These are phyloP conservation scores for Pao palembangensis DNA, from an alignment of 2,113 vertebrate species.

Conservation along the genomic window DNA sequence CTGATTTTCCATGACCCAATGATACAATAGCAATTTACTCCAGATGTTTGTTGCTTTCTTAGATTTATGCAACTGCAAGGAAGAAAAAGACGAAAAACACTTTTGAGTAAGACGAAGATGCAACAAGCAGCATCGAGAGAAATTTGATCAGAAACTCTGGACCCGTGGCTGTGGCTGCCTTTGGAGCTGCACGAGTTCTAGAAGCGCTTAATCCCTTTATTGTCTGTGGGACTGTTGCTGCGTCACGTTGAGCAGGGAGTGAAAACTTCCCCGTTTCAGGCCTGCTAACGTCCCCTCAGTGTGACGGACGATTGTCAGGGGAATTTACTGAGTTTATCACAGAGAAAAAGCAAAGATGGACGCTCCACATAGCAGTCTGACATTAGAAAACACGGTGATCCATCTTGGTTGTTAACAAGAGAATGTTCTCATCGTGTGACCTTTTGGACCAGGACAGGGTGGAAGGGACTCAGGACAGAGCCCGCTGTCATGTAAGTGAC, in stretches of 20 bases:
- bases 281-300: background rate
- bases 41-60: slow-evolving; percentile 19
- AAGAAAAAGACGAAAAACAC: background rate
- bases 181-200: background rate
- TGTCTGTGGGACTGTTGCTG: background rate
- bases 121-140: background rate
- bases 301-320: no score
- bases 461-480: no score
- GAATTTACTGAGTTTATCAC: no score
- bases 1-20: slow-evolving; percentile 36
- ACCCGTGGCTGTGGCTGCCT: background rate
- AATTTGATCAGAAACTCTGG: background rate
- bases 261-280: background rate
- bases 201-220: background rate
- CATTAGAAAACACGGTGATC: no score
- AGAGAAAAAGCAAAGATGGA: no score
- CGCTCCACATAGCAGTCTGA: no score
- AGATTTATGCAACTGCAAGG: slow-evolving; percentile 7
- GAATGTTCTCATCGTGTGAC: no score
- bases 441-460: no score
- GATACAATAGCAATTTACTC: no score
- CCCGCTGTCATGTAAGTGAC: no score
- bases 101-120: background rate
- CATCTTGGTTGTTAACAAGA: no score
- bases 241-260: background rate